These are phyloP conservation scores for Clarias fuscus DNA, from an alignment of 2,797 vertebrate genomes.

Conservation along the genomic window DNA sequence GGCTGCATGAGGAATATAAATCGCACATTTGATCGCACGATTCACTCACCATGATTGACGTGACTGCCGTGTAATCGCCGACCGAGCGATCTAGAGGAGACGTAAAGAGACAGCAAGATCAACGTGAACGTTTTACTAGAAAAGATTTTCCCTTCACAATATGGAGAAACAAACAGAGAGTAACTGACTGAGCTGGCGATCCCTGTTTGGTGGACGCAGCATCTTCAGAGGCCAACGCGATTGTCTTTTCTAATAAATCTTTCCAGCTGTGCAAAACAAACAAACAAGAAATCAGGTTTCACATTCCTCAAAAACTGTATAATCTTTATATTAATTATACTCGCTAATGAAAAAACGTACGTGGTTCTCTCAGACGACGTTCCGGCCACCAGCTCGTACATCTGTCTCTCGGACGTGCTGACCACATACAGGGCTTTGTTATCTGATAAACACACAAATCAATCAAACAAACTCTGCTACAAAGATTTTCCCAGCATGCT, in stretches of 20 bases:
- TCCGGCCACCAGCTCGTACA: constrained; percentile 89
- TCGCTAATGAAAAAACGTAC: constrained; percentile 65
- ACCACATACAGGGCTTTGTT: constrained; percentile 92
- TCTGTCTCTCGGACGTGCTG: constrained; percentile 92
- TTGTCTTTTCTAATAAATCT: constrained; percentile 73
- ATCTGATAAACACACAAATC: constrained; percentile 68
- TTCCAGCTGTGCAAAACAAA: constrained; percentile 72
- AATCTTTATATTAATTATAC: background rate
- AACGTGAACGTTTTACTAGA: fast-evolving
- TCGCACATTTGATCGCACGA: background rate
- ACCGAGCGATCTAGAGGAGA: constrained; percentile 59
- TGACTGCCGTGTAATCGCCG: constrained; percentile 50
- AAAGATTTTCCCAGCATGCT: background rate
- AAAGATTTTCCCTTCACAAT: background rate
- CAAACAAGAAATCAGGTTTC: background rate
- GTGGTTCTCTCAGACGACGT: constrained; percentile 86
- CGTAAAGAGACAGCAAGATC: background rate
- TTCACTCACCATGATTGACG: constrained; percentile 58
- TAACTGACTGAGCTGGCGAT: constrained; percentile 67
- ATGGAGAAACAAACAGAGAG: background rate
- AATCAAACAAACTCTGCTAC: background rate
- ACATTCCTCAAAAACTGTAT: background rate
- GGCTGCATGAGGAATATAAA: background rate
- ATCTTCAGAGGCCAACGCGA: constrained; percentile 58
- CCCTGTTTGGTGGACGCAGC: constrained; percentile 61